A percentile compares a stretch with the other conserved stretches of the same genome.
Evolutionary conservation across 2,888 invertebrate genomes (phyloP).

Genomic region (Caenorhabditis doughertyi): DNA sequence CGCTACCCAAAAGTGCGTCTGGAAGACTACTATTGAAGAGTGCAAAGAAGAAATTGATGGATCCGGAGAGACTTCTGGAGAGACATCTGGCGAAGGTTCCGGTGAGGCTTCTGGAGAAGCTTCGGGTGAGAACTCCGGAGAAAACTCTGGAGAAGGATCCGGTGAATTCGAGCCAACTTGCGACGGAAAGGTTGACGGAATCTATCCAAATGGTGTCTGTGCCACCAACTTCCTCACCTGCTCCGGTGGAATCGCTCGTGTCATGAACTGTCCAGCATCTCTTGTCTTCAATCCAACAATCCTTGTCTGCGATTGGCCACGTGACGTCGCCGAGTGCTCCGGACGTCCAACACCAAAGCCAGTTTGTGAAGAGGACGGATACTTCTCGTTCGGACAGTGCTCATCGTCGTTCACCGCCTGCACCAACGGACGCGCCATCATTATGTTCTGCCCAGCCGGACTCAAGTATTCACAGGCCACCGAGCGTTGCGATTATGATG

Average conservation of each 20-base stretch:
- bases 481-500: slow-evolving; percentile 43
- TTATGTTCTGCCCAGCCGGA: slow-evolving; percentile 62
- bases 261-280: slow-evolving; percentile 61
- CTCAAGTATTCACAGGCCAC: slow-evolving; percentile 42
- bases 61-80: slow-evolving; percentile 43
- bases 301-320: slow-evolving; percentile 60
- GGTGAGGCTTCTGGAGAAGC: slow-evolving; percentile 51
- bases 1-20: slow-evolving; percentile 43
- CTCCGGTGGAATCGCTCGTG: slow-evolving; percentile 52
- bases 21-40: slow-evolving; percentile 42
- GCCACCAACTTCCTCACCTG: slow-evolving; percentile 60
- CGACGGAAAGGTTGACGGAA: slow-evolving; percentile 55
- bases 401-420: slow-evolving; percentile 60
- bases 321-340: slow-evolving; percentile 47
- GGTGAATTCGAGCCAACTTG: slow-evolving; percentile 49
- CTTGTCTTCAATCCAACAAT: slow-evolving; percentile 56
- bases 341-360: slow-evolving; percentile 25
- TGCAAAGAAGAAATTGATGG: slow-evolving; percentile 34
- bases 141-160: slow-evolving; percentile 40
- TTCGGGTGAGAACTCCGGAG: slow-evolving; percentile 47
- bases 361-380: slow-evolving; percentile 56
- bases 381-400: slow-evolving; percentile 62
- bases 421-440: slow-evolving; percentile 54
- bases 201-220: slow-evolving; percentile 49
- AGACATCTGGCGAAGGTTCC: slow-evolving; percentile 38